A percentile compares a stretch with the other conserved stretches of the same genome.
phyloP scores from a whole-genome alignment of 2,113 vertebrate genomes.

The Notiomystis cincta region DNA sequence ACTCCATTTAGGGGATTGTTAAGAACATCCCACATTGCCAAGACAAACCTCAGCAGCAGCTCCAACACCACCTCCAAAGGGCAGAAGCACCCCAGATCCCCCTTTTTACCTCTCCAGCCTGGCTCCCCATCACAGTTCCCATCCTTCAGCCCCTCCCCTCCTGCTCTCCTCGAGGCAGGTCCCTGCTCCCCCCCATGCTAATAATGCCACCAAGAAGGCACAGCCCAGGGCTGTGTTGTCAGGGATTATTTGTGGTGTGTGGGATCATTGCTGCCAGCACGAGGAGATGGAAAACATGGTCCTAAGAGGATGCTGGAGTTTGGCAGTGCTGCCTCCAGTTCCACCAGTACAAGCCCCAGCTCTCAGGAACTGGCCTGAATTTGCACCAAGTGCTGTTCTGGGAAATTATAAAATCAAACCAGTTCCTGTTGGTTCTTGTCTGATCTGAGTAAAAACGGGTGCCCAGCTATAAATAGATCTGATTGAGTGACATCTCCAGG shows the following conservation, averaged over 20 bases:
- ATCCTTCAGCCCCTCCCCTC: neutral
- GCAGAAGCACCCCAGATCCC: neutral
- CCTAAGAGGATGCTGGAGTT: neutral
- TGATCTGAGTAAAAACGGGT: neutral
- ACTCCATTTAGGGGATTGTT: neutral
- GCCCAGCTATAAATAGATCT: neutral
- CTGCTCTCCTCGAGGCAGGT: neutral
- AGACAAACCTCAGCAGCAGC: neutral
- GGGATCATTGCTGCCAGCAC: neutral
- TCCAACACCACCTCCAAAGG: neutral
- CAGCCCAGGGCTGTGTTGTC: neutral
- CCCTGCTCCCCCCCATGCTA: neutral
- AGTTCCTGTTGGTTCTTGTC: neutral
- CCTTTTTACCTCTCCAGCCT: neutral
- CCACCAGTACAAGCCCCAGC: neutral
- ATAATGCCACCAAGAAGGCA: no score
- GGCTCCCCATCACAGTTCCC: neutral
- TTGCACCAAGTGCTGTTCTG: neutral
- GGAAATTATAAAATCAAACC: neutral
- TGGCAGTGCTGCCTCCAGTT: neutral
- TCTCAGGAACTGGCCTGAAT: fast-evolving
- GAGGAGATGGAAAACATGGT: fast-evolving
- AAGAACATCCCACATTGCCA: neutral
- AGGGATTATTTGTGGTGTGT: neutral
- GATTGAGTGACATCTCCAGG: neutral